phyloP scores from a whole-genome alignment of 2,797 vertebrate genomes.

The Rhinella marina region DNA sequence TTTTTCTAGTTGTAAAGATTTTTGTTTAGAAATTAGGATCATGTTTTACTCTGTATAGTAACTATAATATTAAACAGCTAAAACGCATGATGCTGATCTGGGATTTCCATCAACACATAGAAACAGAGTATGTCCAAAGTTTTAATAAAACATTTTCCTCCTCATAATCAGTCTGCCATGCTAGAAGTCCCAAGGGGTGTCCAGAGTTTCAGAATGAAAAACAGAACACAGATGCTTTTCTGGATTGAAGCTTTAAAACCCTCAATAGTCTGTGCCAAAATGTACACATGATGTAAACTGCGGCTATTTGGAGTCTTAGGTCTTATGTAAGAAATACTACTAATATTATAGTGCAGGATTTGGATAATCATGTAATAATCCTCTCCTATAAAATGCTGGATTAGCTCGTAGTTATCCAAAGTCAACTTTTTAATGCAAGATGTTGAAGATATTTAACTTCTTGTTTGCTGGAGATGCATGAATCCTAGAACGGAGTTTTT shows the following conservation, averaged over 20 bases:
- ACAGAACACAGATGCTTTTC: conserved; percentile 54
- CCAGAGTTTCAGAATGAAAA: conserved; percentile 38
- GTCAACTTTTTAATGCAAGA: conserved; percentile 53
- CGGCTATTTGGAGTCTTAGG: conserved; percentile 45
- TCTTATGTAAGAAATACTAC: conserved; percentile 56
- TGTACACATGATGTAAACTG: conserved; percentile 58
- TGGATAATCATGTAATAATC: conserved; percentile 60
- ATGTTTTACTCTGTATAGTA: not conserved
- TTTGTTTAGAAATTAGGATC: not conserved
- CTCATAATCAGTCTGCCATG: conserved; percentile 32
- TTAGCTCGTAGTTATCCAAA: conserved; percentile 60
- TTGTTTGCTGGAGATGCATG: not conserved
- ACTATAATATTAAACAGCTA: not conserved
- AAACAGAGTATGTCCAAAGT: conserved; percentile 15
- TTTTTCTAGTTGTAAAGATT: no score
- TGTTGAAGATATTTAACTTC: conserved; percentile 13
- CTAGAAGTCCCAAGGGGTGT: conserved; percentile 11
- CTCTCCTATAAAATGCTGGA: conserved; percentile 53
- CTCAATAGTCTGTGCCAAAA: conserved; percentile 54
- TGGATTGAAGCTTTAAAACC: conserved; percentile 34
- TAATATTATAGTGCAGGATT: conserved; percentile 59
- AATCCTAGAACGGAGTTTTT: not conserved
- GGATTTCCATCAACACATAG: conserved; percentile 14
- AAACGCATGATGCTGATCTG: conserved; percentile 3
- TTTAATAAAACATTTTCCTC: conserved; percentile 51